phyloP scores from a whole-genome alignment of 1,140 invertebrate species.

The Temnothorax curvispinosus region DNA sequence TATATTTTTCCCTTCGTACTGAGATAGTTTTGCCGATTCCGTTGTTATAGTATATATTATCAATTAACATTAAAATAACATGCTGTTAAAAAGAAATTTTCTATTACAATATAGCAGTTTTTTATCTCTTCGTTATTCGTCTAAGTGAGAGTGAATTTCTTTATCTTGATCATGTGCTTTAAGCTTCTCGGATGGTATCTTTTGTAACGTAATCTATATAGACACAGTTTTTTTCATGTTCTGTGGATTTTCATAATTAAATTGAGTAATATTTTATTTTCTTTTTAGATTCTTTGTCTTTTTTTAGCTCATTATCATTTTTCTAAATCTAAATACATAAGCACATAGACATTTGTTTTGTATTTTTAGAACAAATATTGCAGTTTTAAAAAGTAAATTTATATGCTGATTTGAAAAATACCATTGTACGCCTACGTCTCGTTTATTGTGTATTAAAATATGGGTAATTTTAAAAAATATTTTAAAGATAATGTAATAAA shows the following conservation, averaged over 20 bases:
- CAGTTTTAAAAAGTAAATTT: not conserved
- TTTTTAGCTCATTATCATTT: not conserved
- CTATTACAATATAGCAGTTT: not conserved
- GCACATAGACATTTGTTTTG: not conserved
- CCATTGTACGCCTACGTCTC: not conserved
- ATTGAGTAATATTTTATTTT: slow-evolving; percentile 44
- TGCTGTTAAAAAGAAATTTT: not conserved
- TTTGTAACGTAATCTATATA: not conserved
- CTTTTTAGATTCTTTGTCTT: not conserved
- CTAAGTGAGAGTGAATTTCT: not conserved
- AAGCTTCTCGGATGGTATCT: not conserved
- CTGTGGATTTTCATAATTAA: not conserved
- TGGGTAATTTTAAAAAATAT: not conserved
- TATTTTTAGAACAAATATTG: not conserved
- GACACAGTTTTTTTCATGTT: not conserved
- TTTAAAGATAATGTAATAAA: not conserved
- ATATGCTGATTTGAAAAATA: not conserved
- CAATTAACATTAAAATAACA: not conserved
- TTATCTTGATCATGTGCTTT: not conserved
- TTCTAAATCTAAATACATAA: not conserved
- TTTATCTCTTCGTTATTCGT: not conserved
- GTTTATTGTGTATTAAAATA: not conserved
- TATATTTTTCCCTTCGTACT: not conserved
- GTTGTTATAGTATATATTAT: not conserved
- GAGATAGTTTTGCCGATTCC: not conserved